phyloP scores from a whole-genome alignment of 2,113 vertebrate genomes.

The Rhodinocichla rosea region DNA sequence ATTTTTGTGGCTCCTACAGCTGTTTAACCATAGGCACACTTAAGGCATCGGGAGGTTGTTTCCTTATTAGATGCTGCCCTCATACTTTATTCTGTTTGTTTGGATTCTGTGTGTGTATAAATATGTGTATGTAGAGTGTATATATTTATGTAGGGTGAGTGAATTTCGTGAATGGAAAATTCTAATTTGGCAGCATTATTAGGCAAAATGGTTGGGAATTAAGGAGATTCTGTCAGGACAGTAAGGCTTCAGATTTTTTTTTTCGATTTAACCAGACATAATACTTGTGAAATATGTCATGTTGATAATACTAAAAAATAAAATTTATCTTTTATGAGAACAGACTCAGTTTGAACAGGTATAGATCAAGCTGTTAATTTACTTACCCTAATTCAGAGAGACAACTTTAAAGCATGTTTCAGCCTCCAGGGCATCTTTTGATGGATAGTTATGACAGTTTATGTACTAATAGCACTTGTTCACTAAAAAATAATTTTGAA shows the following conservation, averaged over 20 bases:
- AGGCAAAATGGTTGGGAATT: not conserved
- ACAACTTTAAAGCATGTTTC: not conserved
- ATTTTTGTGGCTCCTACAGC: not conserved
- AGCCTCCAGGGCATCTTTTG: not conserved
- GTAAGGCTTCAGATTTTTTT: not conserved
- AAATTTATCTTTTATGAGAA: not conserved
- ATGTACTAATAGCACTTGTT: not conserved
- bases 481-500: not conserved
- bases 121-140: not conserved
- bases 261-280: not conserved
- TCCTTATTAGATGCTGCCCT: not conserved
- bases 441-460: conserved; percentile 8
- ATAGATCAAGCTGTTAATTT: not conserved
- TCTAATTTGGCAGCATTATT: not conserved
- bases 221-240: not conserved
- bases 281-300: not conserved
- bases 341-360: not conserved
- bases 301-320: not conserved
- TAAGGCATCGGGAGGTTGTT: not conserved
- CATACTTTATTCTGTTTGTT: not conserved
- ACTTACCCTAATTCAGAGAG: not conserved
- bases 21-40: not conserved
- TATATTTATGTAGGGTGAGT: not conserved
- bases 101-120: accelerated
- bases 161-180: not conserved